These are phyloP conservation scores for Scrobipalpa atriplicella DNA, from an alignment of 2,888 invertebrate genomes.

Conservation along the genomic window DNA sequence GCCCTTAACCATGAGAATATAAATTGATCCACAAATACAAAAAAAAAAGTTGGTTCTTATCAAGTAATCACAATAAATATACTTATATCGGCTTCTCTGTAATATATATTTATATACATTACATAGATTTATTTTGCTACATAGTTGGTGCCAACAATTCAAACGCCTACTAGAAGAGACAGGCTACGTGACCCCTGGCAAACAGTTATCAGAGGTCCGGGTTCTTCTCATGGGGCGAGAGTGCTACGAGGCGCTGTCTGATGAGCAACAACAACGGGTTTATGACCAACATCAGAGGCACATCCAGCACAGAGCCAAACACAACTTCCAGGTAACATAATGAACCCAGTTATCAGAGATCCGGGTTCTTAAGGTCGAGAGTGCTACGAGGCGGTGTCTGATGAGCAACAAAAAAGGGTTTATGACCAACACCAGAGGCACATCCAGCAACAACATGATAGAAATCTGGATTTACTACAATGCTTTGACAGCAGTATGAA, in stretches of 20 bases:
- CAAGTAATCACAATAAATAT: too few species aligned
- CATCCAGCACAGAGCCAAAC: constrained; percentile 93
- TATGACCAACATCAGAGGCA: constrained; percentile 97
- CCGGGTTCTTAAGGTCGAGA: constrained; percentile 95
- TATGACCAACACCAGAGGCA: constrained; percentile 97
- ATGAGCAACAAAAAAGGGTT: constrained; percentile 94
- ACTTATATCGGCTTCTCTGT: too few species aligned
- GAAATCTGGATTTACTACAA: too few species aligned
- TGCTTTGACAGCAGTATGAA: too few species aligned
- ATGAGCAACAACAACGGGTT: constrained; percentile 94
- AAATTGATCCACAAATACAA: too few species aligned
- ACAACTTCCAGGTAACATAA: constrained; percentile 89
- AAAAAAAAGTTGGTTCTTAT: too few species aligned
- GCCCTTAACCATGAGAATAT: too few species aligned
- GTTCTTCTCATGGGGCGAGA: constrained; percentile 97
- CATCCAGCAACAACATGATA: too few species aligned
- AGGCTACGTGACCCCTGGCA: constrained; percentile 97
- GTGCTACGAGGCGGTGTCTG: constrained; percentile 95
- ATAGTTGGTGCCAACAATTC: constrained; percentile 96
- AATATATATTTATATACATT: too few species aligned
- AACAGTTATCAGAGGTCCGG: constrained; percentile 93
- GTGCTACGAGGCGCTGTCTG: constrained; percentile 95
- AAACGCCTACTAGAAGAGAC: constrained; percentile 96
- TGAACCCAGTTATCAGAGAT: constrained; percentile 95
- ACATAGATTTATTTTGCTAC: too few species aligned